Evolutionary conservation across 1,140 invertebrate genomes (phyloP).

Genomic region (Hyposmocoma kahamanoa): DNA sequence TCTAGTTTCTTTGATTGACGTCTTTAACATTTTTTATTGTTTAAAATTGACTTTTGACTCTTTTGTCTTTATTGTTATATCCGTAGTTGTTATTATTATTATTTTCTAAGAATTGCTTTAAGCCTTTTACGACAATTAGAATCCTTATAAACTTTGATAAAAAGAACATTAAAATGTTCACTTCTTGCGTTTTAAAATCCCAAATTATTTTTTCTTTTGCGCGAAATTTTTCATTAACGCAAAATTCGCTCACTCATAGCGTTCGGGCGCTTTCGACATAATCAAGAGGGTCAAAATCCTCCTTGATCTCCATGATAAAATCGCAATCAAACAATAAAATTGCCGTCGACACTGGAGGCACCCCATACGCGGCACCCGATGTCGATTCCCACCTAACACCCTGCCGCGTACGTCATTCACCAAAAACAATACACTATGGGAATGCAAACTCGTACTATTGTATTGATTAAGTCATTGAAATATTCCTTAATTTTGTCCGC

Average conservation of each 20-base stretch:
- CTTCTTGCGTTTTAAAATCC: no score
- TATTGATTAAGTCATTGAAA: slow-evolving; percentile 69
- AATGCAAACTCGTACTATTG: slow-evolving; percentile 55
- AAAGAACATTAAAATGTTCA: no score
- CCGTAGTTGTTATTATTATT: no score
- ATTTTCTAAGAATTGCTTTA: no score
- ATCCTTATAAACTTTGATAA: no score
- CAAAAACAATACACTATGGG: slow-evolving; percentile 62
- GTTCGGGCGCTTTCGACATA: no score
- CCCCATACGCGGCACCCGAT: slow-evolving; percentile 47
- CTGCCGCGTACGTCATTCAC: slow-evolving; percentile 32
- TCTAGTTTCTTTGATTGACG: slow-evolving; percentile 63
- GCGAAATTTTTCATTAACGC: slow-evolving; percentile 18
- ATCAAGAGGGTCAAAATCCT: slow-evolving; percentile 50
- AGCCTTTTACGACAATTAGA: no score
- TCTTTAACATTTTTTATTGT: slow-evolving; percentile 56
- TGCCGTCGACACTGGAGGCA: slow-evolving; percentile 40
- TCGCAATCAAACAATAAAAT: slow-evolving; percentile 47
- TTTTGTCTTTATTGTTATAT: no score
- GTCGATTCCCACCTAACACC: slow-evolving; percentile 45
- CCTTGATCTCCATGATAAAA: slow-evolving; percentile 53
- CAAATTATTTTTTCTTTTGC: no score
- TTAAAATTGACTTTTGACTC: slow-evolving; percentile 48
- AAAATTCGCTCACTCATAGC: slow-evolving; percentile 13
- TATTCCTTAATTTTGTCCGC: slow-evolving; percentile 43